Evolutionary conservation across 30 jellyfish, hydroid and myxozoan genomes (phyloP).

Genomic region (Sanderia malayensis): DNA sequence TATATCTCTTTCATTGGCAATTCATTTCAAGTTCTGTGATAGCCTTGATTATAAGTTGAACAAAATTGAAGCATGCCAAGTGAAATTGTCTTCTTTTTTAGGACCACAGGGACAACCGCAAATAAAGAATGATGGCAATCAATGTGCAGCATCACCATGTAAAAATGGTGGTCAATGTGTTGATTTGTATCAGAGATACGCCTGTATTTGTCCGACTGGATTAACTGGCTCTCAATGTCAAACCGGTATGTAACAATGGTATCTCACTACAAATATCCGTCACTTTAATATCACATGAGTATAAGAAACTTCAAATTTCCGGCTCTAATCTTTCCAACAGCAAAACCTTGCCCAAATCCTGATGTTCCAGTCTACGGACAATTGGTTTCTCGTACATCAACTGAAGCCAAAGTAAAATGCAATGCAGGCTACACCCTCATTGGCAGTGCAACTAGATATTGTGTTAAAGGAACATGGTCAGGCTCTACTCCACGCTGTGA

Average conservation of each 20-base stretch:
- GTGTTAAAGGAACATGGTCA: conserved; percentile 66
- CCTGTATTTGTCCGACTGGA: conserved; percentile 78
- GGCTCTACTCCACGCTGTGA: conserved; percentile 68
- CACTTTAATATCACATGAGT: too few relatives aligned
- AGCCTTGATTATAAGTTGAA: too few relatives aligned
- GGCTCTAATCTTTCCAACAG: too few relatives aligned
- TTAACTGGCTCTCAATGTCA: conserved; percentile 77
- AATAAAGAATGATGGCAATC: conserved; percentile 55
- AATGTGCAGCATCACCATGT: conserved; percentile 78
- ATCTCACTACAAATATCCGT: too few relatives aligned
- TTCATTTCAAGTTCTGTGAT: too few relatives aligned
- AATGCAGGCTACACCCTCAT: conserved; percentile 54
- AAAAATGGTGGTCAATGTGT: conserved; percentile 81
- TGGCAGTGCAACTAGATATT: conserved; percentile 45
- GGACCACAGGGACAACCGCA: conserved; percentile 97
- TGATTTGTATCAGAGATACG: conserved; percentile 71
- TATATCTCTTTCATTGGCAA: too few relatives aligned
- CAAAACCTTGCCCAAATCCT: conserved; percentile 53
- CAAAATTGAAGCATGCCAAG: too few relatives aligned
- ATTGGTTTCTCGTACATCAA: conserved; percentile 14
- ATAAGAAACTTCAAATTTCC: too few relatives aligned
- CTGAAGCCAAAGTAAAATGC: conserved; percentile 49
- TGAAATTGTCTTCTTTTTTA: too few relatives aligned
- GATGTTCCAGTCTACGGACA: conserved; percentile 82
- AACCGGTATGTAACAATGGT: conserved; percentile 36